Conservation (phyloP, 2,888 invertebrate species). For the Drosophila testacea region DNA sequence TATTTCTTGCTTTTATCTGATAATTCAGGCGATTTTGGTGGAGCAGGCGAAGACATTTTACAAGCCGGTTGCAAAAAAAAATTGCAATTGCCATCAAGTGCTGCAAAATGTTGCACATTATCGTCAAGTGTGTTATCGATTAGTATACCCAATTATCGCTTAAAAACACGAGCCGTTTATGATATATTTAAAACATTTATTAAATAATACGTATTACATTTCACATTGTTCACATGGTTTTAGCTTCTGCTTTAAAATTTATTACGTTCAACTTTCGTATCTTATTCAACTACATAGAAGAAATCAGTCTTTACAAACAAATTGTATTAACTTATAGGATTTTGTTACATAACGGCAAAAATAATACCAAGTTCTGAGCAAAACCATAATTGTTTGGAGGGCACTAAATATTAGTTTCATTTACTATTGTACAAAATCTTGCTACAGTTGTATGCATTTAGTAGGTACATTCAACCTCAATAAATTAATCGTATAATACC, state of each 20-base stretch:
- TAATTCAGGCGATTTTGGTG: constrained; percentile 88
- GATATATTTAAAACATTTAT: constrained; percentile 64
- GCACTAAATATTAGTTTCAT: constrained; percentile 33
- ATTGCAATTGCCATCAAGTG: constrained; percentile 38
- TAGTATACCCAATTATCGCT: neutral
- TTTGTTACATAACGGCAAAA: constrained; percentile 48
- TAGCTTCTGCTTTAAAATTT: constrained; percentile 41
- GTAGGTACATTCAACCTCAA: constrained; percentile 26
- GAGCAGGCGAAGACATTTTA: constrained; percentile 85
- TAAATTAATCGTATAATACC: constrained; percentile 60
- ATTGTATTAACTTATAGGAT: constrained; percentile 65
- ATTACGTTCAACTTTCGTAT: constrained; percentile 53
- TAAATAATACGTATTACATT: constrained; percentile 63
- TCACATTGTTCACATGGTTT: constrained; percentile 39
- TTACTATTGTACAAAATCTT: constrained; percentile 32
- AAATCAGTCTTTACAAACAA: constrained; percentile 80
- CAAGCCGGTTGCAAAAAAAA: constrained; percentile 61
- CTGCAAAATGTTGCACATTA: constrained; percentile 27
- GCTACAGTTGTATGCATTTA: constrained; percentile 11
- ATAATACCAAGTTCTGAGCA: constrained; percentile 72
- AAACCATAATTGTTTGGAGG: constrained; percentile 49
- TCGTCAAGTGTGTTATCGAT: constrained; percentile 31
- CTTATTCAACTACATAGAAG: constrained; percentile 63
- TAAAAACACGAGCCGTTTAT: neutral
- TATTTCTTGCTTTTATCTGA: constrained; percentile 91